A percentile compares a stretch with the other conserved stretches of the same genome.
phyloP scores from a whole-genome alignment of 2,113 vertebrate species.

The Thomomys bottae region DNA sequence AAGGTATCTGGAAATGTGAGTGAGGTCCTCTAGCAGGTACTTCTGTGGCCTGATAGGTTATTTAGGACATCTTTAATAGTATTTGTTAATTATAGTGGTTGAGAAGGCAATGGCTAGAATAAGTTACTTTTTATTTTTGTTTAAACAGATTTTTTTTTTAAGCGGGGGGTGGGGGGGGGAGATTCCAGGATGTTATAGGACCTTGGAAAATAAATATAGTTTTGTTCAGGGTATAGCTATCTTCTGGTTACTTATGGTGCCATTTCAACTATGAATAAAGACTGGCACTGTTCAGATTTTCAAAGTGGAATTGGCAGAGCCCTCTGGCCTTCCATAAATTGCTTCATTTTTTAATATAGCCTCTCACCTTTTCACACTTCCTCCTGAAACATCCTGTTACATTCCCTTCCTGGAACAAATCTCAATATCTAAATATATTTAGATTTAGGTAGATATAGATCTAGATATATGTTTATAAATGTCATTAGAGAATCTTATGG shows the following conservation, averaged over 20 bases:
- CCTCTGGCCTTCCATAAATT: background rate
- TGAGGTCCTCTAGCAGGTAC: background rate
- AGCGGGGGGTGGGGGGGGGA: background rate
- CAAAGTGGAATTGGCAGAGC: background rate
- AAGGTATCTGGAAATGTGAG: background rate
- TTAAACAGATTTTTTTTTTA: background rate
- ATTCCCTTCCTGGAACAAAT: conserved; percentile 7
- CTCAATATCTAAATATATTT: background rate
- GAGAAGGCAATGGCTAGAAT: background rate
- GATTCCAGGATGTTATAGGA: background rate
- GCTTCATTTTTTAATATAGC: conserved; percentile 5
- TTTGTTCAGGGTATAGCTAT: conserved; percentile 10
- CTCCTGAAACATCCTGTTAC: background rate
- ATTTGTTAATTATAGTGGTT: background rate
- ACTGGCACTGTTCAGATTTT: background rate
- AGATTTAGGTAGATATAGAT: too few relatives aligned
- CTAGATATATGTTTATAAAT: conserved; percentile 43
- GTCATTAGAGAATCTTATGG: conserved; percentile 1
- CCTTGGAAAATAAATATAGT: background rate
- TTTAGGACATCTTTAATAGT: background rate
- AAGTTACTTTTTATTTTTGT: conserved; percentile 7
- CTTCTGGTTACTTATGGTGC: conserved; percentile 37
- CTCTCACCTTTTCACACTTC: background rate
- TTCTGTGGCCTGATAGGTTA: background rate
- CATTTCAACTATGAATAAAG: background rate